These are phyloP conservation scores for Natrix natrix DNA, from an alignment of 2,797 vertebrate species.

Conservation along the genomic window DNA sequence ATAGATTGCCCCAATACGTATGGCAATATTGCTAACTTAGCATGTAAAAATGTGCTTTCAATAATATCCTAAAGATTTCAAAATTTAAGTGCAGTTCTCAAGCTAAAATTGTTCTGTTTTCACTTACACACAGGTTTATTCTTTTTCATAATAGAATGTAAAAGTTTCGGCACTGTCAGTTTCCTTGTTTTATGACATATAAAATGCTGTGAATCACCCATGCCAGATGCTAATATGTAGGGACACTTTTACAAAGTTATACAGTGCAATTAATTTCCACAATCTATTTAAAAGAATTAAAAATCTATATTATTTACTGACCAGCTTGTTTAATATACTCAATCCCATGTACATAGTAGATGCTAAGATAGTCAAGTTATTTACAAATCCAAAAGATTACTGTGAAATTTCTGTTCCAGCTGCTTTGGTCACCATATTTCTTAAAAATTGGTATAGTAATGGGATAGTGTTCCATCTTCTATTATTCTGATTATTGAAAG, in stretches of 20 bases:
- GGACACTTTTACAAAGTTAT: neutral
- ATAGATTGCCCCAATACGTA: neutral
- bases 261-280: neutral
- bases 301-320: neutral
- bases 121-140: neutral
- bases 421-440: neutral
- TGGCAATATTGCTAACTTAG: neutral
- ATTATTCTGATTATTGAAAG: neutral
- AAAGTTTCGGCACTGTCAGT: neutral
- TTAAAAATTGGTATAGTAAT: neutral
- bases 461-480: neutral
- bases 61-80: neutral
- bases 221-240: neutral
- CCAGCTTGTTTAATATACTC: neutral
- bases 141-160: neutral
- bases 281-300: conserved; percentile 10
- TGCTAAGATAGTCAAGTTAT: neutral
- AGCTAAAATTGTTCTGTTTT: neutral
- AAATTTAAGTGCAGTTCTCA: neutral
- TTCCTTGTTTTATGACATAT: neutral
- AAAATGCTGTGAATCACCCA: neutral
- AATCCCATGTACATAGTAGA: neutral
- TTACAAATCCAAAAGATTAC: neutral
- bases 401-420: neutral
- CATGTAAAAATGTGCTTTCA: neutral